Evolutionary conservation across 2,797 vertebrate species (phyloP).

Genomic region (Cyprinella venusta): DNA sequence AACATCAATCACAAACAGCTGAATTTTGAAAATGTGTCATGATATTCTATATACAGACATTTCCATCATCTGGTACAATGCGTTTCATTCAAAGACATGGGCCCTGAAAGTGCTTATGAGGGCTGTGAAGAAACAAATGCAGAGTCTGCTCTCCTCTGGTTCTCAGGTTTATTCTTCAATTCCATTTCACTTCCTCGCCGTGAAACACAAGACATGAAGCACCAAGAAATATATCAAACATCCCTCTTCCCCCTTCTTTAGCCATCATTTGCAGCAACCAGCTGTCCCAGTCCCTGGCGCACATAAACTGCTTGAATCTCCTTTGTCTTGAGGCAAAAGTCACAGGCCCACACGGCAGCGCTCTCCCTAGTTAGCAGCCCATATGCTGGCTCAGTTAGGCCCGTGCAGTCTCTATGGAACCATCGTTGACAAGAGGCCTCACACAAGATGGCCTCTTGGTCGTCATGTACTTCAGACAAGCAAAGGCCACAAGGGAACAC

Average conservation of each 20-base stretch:
- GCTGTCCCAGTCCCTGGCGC: conserved; percentile 92
- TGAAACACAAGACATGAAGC: conserved; percentile 44
- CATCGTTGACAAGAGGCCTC: conserved; percentile 98
- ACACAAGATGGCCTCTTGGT: conserved; percentile 96
- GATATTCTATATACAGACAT: conserved; percentile 34
- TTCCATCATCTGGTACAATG: conserved; percentile 28
- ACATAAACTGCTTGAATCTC: conserved; percentile 97
- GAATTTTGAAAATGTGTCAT: conserved; percentile 27
- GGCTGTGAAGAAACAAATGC: conserved; percentile 45
- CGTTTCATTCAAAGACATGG: conserved; percentile 62
- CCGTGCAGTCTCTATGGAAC: conserved; percentile 97
- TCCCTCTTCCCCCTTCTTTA: conserved; percentile 63
- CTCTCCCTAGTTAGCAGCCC: conserved; percentile 94
- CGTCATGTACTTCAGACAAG: conserved; percentile 92
- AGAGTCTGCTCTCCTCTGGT: conserved; percentile 31
- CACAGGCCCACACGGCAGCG: conserved; percentile 95
- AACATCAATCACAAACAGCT: conserved; percentile 9
- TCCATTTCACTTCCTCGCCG: conserved; percentile 28
- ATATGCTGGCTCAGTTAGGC: conserved; percentile 94
- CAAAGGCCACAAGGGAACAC: conserved; percentile 91
- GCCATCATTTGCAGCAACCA: conserved; percentile 94
- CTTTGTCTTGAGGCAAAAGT: conserved; percentile 98
- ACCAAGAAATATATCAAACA: conserved; percentile 46
- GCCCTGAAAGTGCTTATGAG: conserved; percentile 66
- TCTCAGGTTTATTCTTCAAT: conserved; percentile 37